Evolutionary conservation across 2,888 invertebrate species (phyloP).

Genomic region (Pilophorus perplexus): DNA sequence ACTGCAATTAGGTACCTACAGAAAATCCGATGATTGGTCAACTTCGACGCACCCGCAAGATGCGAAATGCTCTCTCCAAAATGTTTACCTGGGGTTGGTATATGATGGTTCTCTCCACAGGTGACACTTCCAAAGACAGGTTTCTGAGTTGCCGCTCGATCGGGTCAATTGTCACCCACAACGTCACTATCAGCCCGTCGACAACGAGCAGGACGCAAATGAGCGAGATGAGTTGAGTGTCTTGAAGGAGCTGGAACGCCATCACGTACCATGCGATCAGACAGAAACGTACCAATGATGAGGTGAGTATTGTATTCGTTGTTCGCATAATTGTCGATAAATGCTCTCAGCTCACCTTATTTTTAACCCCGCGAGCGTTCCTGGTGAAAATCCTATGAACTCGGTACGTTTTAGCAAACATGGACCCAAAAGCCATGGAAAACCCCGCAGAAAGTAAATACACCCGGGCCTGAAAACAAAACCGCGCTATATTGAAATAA

Average conservation of each 20-base stretch:
- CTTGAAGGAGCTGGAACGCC: conserved; percentile 79
- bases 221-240: conserved; percentile 80
- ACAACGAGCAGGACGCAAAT: conserved; percentile 78
- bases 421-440: conserved; percentile 87
- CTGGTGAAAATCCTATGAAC: conserved; percentile 88
- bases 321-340: no score
- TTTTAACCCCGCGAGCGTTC: conserved; percentile 78
- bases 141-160: conserved; percentile 81
- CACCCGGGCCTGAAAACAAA: conserved; percentile 69
- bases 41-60: no score
- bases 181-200: conserved; percentile 76
- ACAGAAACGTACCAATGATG: no score
- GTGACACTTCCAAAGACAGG: conserved; percentile 74
- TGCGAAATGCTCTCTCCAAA: no score
- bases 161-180: conserved; percentile 84
- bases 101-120: conserved; percentile 73
- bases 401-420: conserved; percentile 91
- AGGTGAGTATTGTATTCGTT: no score
- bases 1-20: no score
- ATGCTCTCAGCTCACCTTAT: conserved; percentile 65
- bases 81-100: conserved; percentile 81
- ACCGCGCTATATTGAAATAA: background rate
- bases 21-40: no score
- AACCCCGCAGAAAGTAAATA: conserved; percentile 87
- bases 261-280: no score